Evolutionary conservation across 2,113 vertebrate species (phyloP).

Genomic region (Sinocyclocheilus maitianheensis): DNA sequence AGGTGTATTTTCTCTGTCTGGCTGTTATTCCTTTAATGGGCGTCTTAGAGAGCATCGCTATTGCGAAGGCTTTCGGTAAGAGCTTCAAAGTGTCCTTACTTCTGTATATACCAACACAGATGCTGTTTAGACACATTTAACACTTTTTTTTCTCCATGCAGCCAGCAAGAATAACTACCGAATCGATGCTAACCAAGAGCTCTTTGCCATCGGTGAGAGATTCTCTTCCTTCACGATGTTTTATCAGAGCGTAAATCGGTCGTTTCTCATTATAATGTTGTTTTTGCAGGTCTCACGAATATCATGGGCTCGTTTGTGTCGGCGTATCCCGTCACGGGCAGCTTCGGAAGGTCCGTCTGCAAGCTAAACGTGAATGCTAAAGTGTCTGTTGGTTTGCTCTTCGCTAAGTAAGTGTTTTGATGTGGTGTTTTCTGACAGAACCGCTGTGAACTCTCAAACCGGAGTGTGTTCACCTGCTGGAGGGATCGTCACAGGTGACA

Average conservation of each 20-base stretch:
- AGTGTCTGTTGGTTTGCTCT: neutral
- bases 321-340: slow-evolving; percentile 89
- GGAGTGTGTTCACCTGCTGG: slow-evolving; percentile 89
- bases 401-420: neutral
- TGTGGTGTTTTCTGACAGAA: slow-evolving; percentile 73
- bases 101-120: neutral
- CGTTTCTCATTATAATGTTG: neutral
- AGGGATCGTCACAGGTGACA: slow-evolving; percentile 87
- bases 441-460: slow-evolving; percentile 91
- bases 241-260: neutral
- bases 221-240: neutral
- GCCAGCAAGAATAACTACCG: slow-evolving; percentile 88
- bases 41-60: slow-evolving; percentile 89
- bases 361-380: neutral
- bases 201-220: slow-evolving; percentile 88
- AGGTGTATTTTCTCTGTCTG: slow-evolving; percentile 71
- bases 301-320: slow-evolving; percentile 92
- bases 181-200: slow-evolving; percentile 89
- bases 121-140: neutral
- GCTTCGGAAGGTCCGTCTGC: slow-evolving; percentile 86
- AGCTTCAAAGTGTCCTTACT: slow-evolving; percentile 22
- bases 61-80: slow-evolving; percentile 92
- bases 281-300: slow-evolving; percentile 80
- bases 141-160: slow-evolving; percentile 60
- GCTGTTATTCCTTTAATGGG: slow-evolving; percentile 91